These are phyloP conservation scores for Parascotia fuliginaria DNA, from an alignment of 2,888 invertebrate genomes.

Conservation along the genomic window DNA sequence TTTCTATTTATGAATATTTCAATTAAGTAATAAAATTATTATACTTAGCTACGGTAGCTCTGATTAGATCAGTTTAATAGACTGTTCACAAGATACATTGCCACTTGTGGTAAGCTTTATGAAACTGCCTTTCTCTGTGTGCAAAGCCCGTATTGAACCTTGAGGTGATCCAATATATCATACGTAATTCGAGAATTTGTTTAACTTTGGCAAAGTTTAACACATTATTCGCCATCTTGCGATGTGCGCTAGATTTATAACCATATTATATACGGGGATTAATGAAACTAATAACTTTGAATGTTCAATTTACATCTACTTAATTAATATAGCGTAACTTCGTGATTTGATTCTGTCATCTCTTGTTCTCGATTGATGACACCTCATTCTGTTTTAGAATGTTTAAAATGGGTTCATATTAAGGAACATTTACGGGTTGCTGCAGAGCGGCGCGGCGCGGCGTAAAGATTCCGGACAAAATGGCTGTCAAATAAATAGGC, in stretches of 20 bases:
- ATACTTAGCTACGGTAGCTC: too few species aligned
- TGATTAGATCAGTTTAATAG: too few species aligned
- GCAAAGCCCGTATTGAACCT: background rate
- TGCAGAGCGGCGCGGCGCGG: too few species aligned
- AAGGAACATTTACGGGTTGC: too few species aligned
- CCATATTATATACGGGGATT: slow-evolving; percentile 37
- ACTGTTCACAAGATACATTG: too few species aligned
- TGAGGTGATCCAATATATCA: slow-evolving; percentile 13
- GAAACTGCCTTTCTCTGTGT: background rate
- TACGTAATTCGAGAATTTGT: slow-evolving; percentile 11
- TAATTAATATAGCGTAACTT: slow-evolving; percentile 14
- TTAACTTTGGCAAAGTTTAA: slow-evolving; percentile 6
- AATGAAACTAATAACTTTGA: slow-evolving; percentile 33
- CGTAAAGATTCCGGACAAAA: too few species aligned
- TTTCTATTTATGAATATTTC: too few species aligned
- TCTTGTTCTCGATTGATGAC: background rate
- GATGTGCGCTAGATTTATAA: slow-evolving; percentile 27
- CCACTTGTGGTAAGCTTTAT: too few species aligned
- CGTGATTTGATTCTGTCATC: slow-evolving; percentile 1
- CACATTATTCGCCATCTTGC: slow-evolving; percentile 2
- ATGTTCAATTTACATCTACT: slow-evolving; percentile 12
- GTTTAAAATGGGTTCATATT: background rate
- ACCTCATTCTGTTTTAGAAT: background rate
- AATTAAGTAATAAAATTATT: too few species aligned
- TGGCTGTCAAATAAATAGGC: too few species aligned